Conservation (phyloP, 2,888 invertebrate species). For the Drosophila vallismaia region DNA sequence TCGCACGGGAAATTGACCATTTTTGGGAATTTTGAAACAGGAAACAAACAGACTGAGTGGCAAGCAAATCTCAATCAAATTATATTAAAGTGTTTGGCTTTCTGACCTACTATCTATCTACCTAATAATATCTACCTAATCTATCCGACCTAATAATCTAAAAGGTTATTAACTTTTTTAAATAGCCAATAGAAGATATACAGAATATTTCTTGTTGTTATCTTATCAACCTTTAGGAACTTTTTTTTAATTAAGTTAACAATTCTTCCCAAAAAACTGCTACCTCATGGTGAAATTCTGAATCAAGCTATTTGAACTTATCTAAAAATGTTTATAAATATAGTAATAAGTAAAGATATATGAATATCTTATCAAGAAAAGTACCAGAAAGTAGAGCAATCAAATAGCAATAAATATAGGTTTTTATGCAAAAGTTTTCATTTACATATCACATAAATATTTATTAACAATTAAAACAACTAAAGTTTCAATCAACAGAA, state of each 20-base stretch:
- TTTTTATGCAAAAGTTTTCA: background rate
- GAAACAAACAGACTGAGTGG: slow-evolving; percentile 12
- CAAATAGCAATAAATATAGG: background rate
- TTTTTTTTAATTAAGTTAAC: background rate
- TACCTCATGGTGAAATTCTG: background rate
- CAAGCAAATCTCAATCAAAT: background rate
- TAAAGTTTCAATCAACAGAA: background rate
- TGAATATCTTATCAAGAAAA: background rate
- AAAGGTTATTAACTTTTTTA: background rate
- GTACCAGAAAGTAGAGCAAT: background rate
- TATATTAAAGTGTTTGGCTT: background rate
- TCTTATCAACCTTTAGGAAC: background rate
- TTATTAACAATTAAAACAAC: slow-evolving; percentile 8
- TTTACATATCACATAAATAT: background rate
- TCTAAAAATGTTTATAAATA: background rate
- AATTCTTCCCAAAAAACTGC: background rate
- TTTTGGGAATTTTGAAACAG: slow-evolving; percentile 24
- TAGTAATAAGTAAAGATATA: background rate
- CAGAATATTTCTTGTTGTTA: background rate
- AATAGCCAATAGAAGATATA: background rate
- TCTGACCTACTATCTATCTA: too few species aligned
- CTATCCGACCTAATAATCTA: too few species aligned
- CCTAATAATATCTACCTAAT: too few species aligned
- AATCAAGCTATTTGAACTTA: background rate
- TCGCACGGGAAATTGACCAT: slow-evolving; percentile 29